Percentiles rank a stretch among this genome's conserved stretches.
These are phyloP conservation scores for Cheiracanthium punctorium DNA, from an alignment of 2,888 invertebrate species.

Conservation along the genomic window DNA sequence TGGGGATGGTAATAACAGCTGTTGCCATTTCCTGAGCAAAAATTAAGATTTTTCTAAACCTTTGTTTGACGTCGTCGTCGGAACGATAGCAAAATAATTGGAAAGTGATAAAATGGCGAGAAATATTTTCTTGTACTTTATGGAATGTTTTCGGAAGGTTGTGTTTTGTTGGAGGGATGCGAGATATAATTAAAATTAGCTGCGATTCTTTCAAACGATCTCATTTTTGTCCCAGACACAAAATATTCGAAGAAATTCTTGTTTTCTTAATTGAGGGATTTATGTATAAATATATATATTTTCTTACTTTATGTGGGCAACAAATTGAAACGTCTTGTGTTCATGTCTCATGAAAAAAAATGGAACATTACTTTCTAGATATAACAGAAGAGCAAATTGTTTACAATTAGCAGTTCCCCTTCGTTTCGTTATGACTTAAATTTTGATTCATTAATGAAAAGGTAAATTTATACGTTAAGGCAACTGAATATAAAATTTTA, in stretches of 20 bases:
- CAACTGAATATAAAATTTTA: too few relatives aligned
- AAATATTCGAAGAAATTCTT: not conserved
- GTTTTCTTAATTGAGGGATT: not conserved
- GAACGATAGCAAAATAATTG: slow-evolving; percentile 65
- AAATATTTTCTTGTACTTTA: slow-evolving; percentile 59
- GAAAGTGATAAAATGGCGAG: slow-evolving; percentile 58
- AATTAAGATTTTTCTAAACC: slow-evolving; percentile 64
- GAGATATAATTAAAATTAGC: slow-evolving; percentile 53
- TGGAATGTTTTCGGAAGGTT: slow-evolving; percentile 37
- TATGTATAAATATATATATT: too few relatives aligned
- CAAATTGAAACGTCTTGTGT: too few relatives aligned
- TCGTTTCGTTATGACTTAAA: too few relatives aligned
- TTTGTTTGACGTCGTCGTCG: slow-evolving; percentile 58
- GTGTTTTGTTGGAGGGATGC: slow-evolving; percentile 54
- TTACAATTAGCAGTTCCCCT: too few relatives aligned
- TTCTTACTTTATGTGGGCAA: not conserved
- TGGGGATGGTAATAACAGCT: slow-evolving; percentile 57
- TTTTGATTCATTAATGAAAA: too few relatives aligned
- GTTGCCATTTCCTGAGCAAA: slow-evolving; percentile 64
- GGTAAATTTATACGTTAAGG: too few relatives aligned
- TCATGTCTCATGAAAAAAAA: too few relatives aligned
- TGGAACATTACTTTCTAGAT: too few relatives aligned
- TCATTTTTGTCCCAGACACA: not conserved
- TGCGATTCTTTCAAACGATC: not conserved
- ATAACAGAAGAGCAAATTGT: too few relatives aligned